Evolutionary conservation across 2,113 vertebrate genomes (phyloP).

Genomic region (Mormyrus lacerda): DNA sequence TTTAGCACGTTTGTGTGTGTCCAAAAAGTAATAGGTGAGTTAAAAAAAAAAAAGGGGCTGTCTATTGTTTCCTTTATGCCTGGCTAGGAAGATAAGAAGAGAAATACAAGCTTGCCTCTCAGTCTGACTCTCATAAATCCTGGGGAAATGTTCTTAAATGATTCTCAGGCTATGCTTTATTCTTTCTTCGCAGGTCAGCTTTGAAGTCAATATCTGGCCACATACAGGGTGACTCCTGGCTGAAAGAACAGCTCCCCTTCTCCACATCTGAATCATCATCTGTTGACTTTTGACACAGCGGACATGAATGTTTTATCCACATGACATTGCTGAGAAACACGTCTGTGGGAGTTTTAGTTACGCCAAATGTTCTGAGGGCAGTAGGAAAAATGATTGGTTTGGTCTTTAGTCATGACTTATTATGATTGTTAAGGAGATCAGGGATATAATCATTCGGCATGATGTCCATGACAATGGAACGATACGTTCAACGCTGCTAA

Average conservation of each 20-base stretch:
- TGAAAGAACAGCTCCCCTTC: neutral
- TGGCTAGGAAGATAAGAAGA: neutral
- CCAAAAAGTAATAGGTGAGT: neutral
- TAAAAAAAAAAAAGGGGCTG: neutral
- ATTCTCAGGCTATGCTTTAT: neutral
- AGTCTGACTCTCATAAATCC: neutral
- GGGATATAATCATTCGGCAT: neutral
- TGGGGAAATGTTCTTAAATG: neutral
- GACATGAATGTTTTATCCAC: neutral
- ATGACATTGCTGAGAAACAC: neutral
- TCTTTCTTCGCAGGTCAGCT: neutral
- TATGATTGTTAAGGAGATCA: neutral
- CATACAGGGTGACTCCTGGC: neutral
- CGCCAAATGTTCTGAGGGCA: too few relatives aligned
- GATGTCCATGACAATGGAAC: neutral
- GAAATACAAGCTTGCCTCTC: neutral
- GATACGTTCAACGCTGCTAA: neutral
- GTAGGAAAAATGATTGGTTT: too few relatives aligned
- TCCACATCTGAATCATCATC: neutral
- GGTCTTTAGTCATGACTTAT: neutral
- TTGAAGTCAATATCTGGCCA: neutral
- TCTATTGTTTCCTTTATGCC: neutral
- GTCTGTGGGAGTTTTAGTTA: too few relatives aligned
- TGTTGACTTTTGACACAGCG: neutral
- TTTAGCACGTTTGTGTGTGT: neutral